Conservation (phyloP, 2,888 invertebrate genomes). For the Drosophila paramelanica region DNA sequence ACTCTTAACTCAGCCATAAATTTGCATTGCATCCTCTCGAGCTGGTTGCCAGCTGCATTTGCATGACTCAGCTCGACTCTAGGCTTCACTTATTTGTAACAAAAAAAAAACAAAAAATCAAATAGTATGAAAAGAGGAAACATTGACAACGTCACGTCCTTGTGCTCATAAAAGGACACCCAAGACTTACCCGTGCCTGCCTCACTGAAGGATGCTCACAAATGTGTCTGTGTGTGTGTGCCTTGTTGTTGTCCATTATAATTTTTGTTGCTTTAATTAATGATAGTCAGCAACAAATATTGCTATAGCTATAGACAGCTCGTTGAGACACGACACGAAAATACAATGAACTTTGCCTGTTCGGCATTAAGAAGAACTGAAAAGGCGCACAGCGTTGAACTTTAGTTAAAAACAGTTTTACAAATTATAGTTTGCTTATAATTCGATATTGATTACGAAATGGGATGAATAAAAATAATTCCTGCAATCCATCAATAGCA, state of each 20-base stretch:
- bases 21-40: conserved; percentile 27
- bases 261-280: conserved; percentile 63
- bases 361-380: background rate
- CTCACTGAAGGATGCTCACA: conserved; percentile 17
- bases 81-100: conserved; percentile 16
- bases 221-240: background rate
- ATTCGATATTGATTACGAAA: too few species aligned
- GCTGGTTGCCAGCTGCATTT: conserved; percentile 33
- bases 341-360: conserved; percentile 55
- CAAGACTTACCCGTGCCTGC: conserved; percentile 18
- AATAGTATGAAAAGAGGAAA: conserved; percentile 16
- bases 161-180: conserved; percentile 43
- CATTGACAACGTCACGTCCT: conserved; percentile 61
- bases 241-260: conserved; percentile 46
- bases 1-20: conserved; percentile 15
- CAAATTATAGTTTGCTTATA: background rate
- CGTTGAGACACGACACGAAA: conserved; percentile 17
- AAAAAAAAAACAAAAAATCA: background rate
- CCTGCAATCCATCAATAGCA: too few species aligned
- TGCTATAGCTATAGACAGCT: conserved; percentile 14
- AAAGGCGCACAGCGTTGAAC: background rate
- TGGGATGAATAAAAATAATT: too few species aligned
- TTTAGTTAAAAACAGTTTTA: background rate
- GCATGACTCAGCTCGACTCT: conserved; percentile 27
- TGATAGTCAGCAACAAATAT: conserved; percentile 56